These are phyloP conservation scores for Plagodis pulveraria DNA, from an alignment of 2,888 invertebrate species.

Conservation along the genomic window DNA sequence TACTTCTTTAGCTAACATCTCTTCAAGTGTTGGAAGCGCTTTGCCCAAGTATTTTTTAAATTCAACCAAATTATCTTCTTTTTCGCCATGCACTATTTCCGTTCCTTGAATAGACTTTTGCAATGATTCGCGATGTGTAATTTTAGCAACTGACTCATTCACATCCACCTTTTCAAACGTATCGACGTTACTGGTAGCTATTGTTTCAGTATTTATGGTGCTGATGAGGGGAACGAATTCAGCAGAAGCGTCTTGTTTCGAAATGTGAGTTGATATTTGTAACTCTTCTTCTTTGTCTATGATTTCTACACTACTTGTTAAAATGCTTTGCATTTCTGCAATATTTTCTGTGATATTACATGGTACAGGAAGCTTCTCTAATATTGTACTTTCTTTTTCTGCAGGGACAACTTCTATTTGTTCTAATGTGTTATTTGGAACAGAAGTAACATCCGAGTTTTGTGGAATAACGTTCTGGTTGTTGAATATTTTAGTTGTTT, in stretches of 20 bases:
- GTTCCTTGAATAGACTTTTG: constrained; percentile 60
- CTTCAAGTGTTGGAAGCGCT: constrained; percentile 52
- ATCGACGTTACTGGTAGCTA: constrained; percentile 51
- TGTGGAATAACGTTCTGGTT: constrained; percentile 50
- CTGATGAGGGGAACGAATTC: constrained; percentile 64
- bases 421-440: constrained; percentile 69
- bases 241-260: constrained; percentile 55
- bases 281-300: constrained; percentile 84
- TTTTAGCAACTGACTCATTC: constrained; percentile 49
- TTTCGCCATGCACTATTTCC: constrained; percentile 65
- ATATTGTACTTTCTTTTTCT: constrained; percentile 78
- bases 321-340: constrained; percentile 82
- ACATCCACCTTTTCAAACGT: constrained; percentile 44
- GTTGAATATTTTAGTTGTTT: constrained; percentile 58
- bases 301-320: constrained; percentile 81
- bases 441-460: constrained; percentile 55
- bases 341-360: constrained; percentile 76
- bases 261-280: constrained; percentile 45
- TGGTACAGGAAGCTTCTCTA: constrained; percentile 43
- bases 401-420: constrained; percentile 78
- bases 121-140: constrained; percentile 47
- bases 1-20: constrained; percentile 65
- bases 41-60: constrained; percentile 43
- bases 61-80: constrained; percentile 52
- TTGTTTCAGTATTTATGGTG: constrained; percentile 68